Evolutionary conservation across 2,888 invertebrate species (phyloP).

Genomic region (Scaptomyza polygonia): DNA sequence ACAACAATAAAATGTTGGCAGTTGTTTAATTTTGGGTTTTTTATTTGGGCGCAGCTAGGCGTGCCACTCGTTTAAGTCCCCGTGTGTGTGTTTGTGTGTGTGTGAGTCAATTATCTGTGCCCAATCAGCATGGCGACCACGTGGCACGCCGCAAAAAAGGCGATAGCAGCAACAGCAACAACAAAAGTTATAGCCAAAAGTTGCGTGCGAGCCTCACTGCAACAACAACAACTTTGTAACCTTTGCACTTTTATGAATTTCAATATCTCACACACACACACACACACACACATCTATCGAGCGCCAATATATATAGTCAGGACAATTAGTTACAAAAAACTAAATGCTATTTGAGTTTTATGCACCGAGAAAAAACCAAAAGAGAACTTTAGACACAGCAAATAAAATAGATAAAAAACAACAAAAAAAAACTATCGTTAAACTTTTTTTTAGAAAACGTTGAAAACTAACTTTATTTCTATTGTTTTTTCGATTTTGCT

Average conservation of each 20-base stretch:
- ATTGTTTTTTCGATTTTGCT: too few species aligned
- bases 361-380: slow-evolving; percentile 9
- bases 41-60: slow-evolving; percentile 16
- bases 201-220: slow-evolving; percentile 43
- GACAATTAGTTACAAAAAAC: slow-evolving; percentile 38
- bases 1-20: background rate
- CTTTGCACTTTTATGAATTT: slow-evolving; percentile 72
- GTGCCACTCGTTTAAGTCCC: slow-evolving; percentile 4
- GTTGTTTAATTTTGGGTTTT: slow-evolving; percentile 10
- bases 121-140: slow-evolving; percentile 44
- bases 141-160: slow-evolving; percentile 53
- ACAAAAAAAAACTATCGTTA: background rate
- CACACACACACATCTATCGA: slow-evolving; percentile 8
- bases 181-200: slow-evolving; percentile 45
- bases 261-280: slow-evolving; percentile 29
- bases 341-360: slow-evolving; percentile 15
- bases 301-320: slow-evolving; percentile 20
- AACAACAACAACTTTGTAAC: slow-evolving; percentile 63
- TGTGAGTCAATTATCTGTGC: slow-evolving; percentile 57
- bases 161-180: slow-evolving; percentile 25
- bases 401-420: slow-evolving; percentile 6
- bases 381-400: background rate
- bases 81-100: slow-evolving; percentile 16
- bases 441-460: slow-evolving; percentile 16
- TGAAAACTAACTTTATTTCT: slow-evolving; percentile 5